Conservation (phyloP, 1,140 invertebrate species). For the Episyrphus balteatus region DNA sequence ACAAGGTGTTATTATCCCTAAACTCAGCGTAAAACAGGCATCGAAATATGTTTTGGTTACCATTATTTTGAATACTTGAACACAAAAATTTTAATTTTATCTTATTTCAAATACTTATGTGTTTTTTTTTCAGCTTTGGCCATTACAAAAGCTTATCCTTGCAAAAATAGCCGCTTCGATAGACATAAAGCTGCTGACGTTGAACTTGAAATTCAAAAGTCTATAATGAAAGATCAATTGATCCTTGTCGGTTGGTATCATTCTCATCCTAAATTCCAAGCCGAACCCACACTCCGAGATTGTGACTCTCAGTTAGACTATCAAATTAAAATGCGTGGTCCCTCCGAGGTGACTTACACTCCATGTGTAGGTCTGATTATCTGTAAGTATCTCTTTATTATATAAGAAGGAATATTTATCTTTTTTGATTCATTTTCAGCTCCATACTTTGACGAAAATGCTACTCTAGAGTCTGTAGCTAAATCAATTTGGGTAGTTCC, state of each 20-base stretch:
- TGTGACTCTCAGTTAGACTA: slow-evolving; percentile 88
- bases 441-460: slow-evolving; percentile 71
- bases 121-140: slow-evolving; percentile 55
- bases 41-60: no score
- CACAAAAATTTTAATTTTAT: not conserved
- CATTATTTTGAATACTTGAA: not conserved
- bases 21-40: no score
- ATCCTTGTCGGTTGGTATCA: slow-evolving; percentile 92
- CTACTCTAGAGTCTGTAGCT: slow-evolving; percentile 65
- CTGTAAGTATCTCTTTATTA: slow-evolving; percentile 49
- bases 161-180: slow-evolving; percentile 69
- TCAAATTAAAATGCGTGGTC: slow-evolving; percentile 87
- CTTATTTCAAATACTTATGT: not conserved
- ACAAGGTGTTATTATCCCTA: no score
- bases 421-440: slow-evolving; percentile 53
- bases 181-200: slow-evolving; percentile 57
- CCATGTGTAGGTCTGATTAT: slow-evolving; percentile 89
- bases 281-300: slow-evolving; percentile 80
- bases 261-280: slow-evolving; percentile 81
- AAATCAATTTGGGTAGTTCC: slow-evolving; percentile 91
- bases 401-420: no score
- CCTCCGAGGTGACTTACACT: slow-evolving; percentile 76
- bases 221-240: slow-evolving; percentile 69
- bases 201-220: slow-evolving; percentile 68
- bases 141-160: slow-evolving; percentile 83